These are phyloP conservation scores for Diacarnus erythraeanus DNA, from an alignment of 37 sponge, comb jelly and placozoan genomes.

Conservation along the genomic window DNA sequence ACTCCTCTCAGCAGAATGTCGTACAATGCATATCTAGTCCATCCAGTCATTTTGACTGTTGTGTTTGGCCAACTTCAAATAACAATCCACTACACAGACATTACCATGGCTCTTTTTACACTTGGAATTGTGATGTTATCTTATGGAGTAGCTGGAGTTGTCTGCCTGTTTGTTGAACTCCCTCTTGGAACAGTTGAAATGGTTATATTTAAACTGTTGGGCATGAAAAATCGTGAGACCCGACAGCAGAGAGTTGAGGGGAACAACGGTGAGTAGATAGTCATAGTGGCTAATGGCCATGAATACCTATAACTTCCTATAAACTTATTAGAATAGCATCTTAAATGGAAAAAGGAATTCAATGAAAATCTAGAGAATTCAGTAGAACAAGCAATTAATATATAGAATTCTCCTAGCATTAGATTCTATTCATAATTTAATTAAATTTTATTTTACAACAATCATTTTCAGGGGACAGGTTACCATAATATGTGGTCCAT, in stretches of 20 bases:
- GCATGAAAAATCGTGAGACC: constrained; percentile 29
- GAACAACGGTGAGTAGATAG: neutral
- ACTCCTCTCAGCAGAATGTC: constrained; percentile 88
- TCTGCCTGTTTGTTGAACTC: constrained; percentile 72
- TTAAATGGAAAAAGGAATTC: too few relatives aligned
- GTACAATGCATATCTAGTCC: constrained; percentile 82
- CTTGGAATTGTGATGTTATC: constrained; percentile 55
- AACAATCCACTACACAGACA: constrained; percentile 40
- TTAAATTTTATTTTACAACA: too few relatives aligned
- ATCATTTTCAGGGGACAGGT: too few relatives aligned
- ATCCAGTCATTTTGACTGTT: constrained; percentile 67
- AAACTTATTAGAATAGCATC: too few relatives aligned
- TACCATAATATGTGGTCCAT: too few relatives aligned
- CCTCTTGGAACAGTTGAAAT: constrained; percentile 73
- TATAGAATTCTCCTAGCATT: too few relatives aligned
- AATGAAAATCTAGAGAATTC: too few relatives aligned
- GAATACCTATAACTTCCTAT: too few relatives aligned
- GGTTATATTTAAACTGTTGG: constrained; percentile 51
- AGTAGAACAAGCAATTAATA: too few relatives aligned
- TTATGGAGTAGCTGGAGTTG: constrained; percentile 65
- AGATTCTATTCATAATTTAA: too few relatives aligned
- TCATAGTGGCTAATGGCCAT: too few relatives aligned
- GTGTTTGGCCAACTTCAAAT: constrained; percentile 19
- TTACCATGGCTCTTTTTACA: constrained; percentile 34
- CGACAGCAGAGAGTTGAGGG: neutral